Evolutionary conservation across 92 coral and sea anemone species (phyloP).

Genomic region (Isaurus tuberculatus): DNA sequence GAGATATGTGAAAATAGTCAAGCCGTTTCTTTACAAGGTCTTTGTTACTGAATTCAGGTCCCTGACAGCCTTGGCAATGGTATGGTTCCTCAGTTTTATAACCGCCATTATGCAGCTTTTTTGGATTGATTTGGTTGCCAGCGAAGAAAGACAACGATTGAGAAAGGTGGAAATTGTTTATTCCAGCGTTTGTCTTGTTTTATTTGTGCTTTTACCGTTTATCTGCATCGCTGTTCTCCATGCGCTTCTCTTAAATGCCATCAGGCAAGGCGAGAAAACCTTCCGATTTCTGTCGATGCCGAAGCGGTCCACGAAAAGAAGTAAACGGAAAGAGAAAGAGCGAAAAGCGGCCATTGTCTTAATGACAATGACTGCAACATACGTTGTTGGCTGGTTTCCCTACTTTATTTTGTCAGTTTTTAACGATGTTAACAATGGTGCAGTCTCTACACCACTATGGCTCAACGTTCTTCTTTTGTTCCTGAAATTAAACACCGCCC

Average conservation of each 20-base stretch:
- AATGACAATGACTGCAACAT: slow-evolving; percentile 60
- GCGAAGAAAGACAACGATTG: slow-evolving; percentile 8
- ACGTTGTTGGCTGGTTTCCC: slow-evolving; percentile 78
- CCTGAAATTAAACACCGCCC: slow-evolving; percentile 68
- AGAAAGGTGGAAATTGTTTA: slow-evolving; percentile 11
- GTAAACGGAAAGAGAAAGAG: slow-evolving; percentile 51
- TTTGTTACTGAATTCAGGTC: slow-evolving; percentile 52
- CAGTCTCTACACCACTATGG: slow-evolving; percentile 61
- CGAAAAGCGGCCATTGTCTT: slow-evolving; percentile 56
- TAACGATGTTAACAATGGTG: slow-evolving; percentile 49
- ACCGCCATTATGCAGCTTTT: slow-evolving; percentile 55
- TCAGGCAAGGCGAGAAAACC: neutral
- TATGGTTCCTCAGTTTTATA: slow-evolving; percentile 57
- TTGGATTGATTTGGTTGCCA: slow-evolving; percentile 29
- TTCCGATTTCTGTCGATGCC: neutral
- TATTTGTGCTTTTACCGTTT: slow-evolving; percentile 26
- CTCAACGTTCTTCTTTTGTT: slow-evolving; percentile 54
- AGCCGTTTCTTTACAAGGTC: slow-evolving; percentile 56
- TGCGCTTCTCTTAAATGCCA: neutral
- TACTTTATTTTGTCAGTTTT: slow-evolving; percentile 66
- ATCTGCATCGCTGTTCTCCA: neutral
- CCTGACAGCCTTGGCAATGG: neutral
- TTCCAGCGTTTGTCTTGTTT: slow-evolving; percentile 16
- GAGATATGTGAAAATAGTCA: slow-evolving; percentile 69
- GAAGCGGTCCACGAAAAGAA: slow-evolving; percentile 3